Percentiles rank a stretch among this genome's conserved stretches.
Evolutionary conservation across 2,888 invertebrate genomes (phyloP).

Genomic region (Polyploca ridens): DNA sequence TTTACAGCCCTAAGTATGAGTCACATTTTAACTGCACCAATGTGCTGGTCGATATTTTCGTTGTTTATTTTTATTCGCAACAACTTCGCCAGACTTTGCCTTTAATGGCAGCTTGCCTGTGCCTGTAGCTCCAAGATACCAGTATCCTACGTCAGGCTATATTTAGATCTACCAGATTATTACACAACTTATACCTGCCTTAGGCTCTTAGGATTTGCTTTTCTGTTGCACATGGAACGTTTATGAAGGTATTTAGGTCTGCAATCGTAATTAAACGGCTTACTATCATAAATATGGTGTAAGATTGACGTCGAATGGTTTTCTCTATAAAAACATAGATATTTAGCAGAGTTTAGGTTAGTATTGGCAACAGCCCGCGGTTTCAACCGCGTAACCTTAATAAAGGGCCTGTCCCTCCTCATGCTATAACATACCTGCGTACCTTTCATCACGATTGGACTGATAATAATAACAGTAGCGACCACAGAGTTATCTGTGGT

Average conservation of each 20-base stretch:
- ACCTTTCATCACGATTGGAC: too few species aligned
- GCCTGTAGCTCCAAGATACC: not conserved
- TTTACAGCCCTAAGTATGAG: not conserved
- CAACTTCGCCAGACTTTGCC: not conserved
- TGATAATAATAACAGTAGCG: too few species aligned
- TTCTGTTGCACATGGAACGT: not conserved
- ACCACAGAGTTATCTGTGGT: too few species aligned
- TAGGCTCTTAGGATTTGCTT: not conserved
- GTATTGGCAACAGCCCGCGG: too few species aligned
- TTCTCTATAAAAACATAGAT: not conserved
- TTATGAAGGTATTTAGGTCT: not conserved
- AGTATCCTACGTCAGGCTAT: not conserved
- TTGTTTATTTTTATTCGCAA: slow-evolving; percentile 5
- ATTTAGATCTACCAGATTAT: not conserved
- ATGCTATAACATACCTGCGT: too few species aligned
- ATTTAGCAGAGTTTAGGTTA: not conserved
- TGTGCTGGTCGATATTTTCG: not conserved
- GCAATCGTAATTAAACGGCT: not conserved
- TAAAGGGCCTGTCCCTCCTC: too few species aligned
- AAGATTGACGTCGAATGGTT: too few species aligned
- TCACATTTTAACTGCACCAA: not conserved
- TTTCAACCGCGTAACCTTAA: too few species aligned
- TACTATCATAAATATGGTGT: too few species aligned
- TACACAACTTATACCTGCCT: not conserved
- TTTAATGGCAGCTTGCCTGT: not conserved